Conservation (phyloP, 2,888 invertebrate genomes). For the Invenusta paracnida region DNA sequence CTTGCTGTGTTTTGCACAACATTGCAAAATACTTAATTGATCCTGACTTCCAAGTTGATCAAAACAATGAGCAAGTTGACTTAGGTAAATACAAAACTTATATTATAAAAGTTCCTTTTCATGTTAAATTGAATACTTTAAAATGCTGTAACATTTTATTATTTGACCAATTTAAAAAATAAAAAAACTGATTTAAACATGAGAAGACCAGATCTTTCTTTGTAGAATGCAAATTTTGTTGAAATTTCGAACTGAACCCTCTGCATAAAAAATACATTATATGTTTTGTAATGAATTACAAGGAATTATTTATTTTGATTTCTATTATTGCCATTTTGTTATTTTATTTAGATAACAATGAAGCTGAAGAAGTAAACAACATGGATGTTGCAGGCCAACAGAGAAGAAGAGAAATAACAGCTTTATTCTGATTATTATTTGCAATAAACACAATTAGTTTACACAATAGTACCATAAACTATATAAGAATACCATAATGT, state of each 20-base stretch:
- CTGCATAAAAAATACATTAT: not conserved
- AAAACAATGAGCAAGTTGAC: not conserved
- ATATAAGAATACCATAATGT: not conserved
- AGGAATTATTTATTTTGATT: not conserved
- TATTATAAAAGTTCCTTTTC: too few species aligned
- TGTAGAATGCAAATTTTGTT: too few species aligned
- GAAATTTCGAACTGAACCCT: too few species aligned
- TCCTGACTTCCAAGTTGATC: not conserved
- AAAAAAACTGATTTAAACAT: too few species aligned
- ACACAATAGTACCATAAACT: not conserved
- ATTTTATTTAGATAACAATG: not conserved
- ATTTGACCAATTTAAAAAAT: too few species aligned
- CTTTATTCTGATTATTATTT: not conserved
- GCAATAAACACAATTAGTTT: not conserved
- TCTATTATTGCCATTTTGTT: not conserved
- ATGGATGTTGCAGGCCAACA: not conserved
- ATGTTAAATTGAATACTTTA: too few species aligned
- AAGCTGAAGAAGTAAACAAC: not conserved
- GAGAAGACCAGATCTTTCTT: too few species aligned
- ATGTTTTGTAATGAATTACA: not conserved
- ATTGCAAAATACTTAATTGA: not conserved
- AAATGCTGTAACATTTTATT: too few species aligned
- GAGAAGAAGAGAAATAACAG: not conserved
- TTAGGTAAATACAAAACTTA: not conserved
- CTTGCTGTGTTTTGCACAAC: not conserved